Evolutionary conservation across 2,888 invertebrate species (phyloP).

Genomic region (Tuberolachnus salignus): DNA sequence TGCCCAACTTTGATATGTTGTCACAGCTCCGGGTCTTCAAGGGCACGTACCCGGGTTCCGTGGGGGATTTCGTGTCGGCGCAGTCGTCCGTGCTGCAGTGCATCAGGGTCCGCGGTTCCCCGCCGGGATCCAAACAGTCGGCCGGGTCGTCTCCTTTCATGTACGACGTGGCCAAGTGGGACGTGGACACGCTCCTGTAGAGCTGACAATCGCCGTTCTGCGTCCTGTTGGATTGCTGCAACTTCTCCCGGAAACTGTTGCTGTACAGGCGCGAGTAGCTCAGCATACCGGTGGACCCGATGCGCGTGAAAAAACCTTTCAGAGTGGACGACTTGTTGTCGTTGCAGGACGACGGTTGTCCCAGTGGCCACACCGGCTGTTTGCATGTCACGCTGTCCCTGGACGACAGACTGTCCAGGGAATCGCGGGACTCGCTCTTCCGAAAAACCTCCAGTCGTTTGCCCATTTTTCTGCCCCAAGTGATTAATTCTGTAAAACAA

Average conservation of each 20-base stretch:
- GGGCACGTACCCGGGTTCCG: constrained; percentile 63
- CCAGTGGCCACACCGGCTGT: constrained; percentile 17
- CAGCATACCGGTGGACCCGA: constrained; percentile 78
- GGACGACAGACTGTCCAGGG: constrained; percentile 62
- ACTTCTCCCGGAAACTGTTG: constrained; percentile 61
- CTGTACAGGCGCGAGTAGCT: constrained; percentile 66
- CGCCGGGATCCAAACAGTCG: constrained; percentile 71
- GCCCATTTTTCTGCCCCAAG: constrained; percentile 81
- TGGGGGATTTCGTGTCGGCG: constrained; percentile 58
- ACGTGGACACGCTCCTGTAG: constrained; percentile 79
- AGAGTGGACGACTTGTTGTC: constrained; percentile 67
- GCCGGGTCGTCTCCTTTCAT: constrained; percentile 81
- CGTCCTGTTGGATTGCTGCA: constrained; percentile 12
- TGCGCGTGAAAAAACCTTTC: constrained; percentile 75
- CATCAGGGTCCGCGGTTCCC: constrained; percentile 58
- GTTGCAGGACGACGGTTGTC: constrained; percentile 25
- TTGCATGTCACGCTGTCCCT: constrained; percentile 57
- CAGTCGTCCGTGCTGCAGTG: neutral
- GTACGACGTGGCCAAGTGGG: constrained; percentile 73
- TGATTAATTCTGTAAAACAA: constrained; percentile 69
- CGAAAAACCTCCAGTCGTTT: constrained; percentile 77
- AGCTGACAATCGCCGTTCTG: constrained; percentile 65
- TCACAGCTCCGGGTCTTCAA: constrained; percentile 75
- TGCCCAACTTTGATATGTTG: constrained; percentile 71
- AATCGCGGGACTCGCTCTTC: constrained; percentile 70